Conservation (phyloP, 2,797 vertebrate genomes). For the Tenualosa thibaudeaui region DNA sequence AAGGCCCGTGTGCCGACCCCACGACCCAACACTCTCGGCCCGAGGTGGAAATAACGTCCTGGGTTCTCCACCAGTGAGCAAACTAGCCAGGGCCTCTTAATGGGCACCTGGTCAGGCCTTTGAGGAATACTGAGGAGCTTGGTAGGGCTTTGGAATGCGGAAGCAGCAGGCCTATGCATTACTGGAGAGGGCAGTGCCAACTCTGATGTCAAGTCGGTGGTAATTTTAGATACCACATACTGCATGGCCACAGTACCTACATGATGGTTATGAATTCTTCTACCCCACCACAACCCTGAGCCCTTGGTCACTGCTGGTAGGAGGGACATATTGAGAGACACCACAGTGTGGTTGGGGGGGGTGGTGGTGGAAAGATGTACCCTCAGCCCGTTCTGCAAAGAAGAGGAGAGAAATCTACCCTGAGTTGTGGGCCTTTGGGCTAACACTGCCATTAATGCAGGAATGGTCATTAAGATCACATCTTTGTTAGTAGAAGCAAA, state of each 20-base stretch:
- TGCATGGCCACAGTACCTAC: background rate
- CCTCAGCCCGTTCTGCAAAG: slow-evolving; percentile 15
- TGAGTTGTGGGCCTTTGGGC: background rate
- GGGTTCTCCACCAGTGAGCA: background rate
- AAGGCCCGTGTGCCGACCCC: background rate
- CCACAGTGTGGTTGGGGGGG: background rate
- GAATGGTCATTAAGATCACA: background rate
- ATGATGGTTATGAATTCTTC: background rate
- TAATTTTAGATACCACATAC: background rate
- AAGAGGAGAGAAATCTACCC: slow-evolving; percentile 16
- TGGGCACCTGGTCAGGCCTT: background rate
- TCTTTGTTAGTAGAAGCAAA: background rate
- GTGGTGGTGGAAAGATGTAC: too few species aligned
- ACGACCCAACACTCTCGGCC: background rate
- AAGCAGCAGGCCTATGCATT: background rate
- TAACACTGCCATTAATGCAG: background rate
- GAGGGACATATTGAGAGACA: background rate
- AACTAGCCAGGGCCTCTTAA: background rate
- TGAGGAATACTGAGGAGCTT: background rate
- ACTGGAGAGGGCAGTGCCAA: background rate
- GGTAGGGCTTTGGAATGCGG: background rate
- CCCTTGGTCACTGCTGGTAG: background rate
- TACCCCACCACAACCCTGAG: background rate
- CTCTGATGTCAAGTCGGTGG: background rate
- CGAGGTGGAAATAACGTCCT: background rate